Percentiles rank a stretch among this genome's conserved stretches.
phyloP scores from a whole-genome alignment of 1,140 invertebrate genomes.

The Oryctes rhinoceros region DNA sequence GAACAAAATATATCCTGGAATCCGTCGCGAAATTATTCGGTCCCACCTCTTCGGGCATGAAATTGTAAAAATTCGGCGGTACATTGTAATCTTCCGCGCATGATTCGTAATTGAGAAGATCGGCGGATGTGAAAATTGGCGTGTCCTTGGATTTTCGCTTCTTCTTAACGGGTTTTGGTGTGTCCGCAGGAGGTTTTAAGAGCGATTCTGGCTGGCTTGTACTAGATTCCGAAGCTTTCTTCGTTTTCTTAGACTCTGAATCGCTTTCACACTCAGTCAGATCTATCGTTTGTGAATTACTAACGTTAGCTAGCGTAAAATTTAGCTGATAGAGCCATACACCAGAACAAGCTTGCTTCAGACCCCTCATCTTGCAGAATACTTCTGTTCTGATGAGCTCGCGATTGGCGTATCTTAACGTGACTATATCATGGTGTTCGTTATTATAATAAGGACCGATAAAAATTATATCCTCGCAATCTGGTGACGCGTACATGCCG shows the following conservation, averaged over 20 bases:
- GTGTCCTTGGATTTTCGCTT: not conserved
- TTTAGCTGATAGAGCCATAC: conserved; percentile 27
- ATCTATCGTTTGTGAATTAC: conserved; percentile 39
- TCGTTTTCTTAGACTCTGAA: conserved; percentile 5
- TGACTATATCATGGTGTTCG: conserved; percentile 44
- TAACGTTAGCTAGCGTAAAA: not conserved
- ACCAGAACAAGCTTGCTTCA: not conserved
- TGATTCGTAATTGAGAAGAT: conserved; percentile 6
- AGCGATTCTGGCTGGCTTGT: not conserved
- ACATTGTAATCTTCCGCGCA: conserved; percentile 1
- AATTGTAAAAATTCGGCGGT: not conserved
- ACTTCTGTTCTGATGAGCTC: conserved; percentile 42
- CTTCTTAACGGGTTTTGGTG: not conserved
- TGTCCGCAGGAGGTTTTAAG: not conserved
- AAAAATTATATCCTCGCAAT: conserved; percentile 41
- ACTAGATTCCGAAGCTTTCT: not conserved
- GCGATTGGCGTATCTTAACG: conserved; percentile 44
- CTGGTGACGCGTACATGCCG: conserved; percentile 45
- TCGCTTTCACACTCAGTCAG: conserved; percentile 41
- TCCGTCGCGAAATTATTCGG: not conserved
- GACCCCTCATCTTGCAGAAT: conserved; percentile 45
- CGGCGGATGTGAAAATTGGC: not conserved
- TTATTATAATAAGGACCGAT: conserved; percentile 45
- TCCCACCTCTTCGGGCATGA: not conserved
- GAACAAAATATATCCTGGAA: conserved; percentile 4